Evolutionary conservation across 1,140 invertebrate species (phyloP), one percentile per base, ranked within the genome.

Genomic region (Bombus difficillimus): DNA sequence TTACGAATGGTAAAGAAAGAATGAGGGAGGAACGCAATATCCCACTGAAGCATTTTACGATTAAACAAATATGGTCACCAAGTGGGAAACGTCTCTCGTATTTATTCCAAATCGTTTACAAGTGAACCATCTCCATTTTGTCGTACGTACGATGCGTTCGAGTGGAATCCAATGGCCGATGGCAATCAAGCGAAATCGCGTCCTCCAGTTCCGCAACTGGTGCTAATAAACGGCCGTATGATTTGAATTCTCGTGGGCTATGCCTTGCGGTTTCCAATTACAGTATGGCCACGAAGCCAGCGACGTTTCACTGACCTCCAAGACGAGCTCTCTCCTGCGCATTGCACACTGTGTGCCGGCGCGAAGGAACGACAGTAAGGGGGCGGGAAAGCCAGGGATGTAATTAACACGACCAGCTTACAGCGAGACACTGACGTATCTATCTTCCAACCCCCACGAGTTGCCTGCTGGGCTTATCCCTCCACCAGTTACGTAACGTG

Each of bases 351-450:
- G 59, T 87, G 81, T 57, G 74, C 74, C 76, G 41, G 76, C 84
- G 74, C 66, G 71, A 78, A 79, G 77, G 57, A 66, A 75, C 68
- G 83, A 68, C 68, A 77, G 72, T 39, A 72, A 66, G 72, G 84
- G 74, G 43, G 76, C 28, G 43, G 74, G 69, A 34, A 76, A 85
- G 78, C 86, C 84, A 87, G 92, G 87, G 92, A 92, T 89, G 91
- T 93, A 94, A 94, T 93, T 94, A 94, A 94, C 92, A 91, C 91
- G 91, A 86, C 90, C 85, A 81, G 88, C 89, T 90, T 91, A 89
- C 88, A 81, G 88, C 88, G 84, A 91, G 93, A 93, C 93, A 94
- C 91, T 87, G 87, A 91, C 87, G 92, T 93, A 94, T 94, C 92
- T 90, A 90, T 93, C 93, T 93, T 93, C 87, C 85, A 90, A 59